Base-by-base conservation (phyloP, 1,140 invertebrate species). In the Eriosoma lanigerum region DNA sequence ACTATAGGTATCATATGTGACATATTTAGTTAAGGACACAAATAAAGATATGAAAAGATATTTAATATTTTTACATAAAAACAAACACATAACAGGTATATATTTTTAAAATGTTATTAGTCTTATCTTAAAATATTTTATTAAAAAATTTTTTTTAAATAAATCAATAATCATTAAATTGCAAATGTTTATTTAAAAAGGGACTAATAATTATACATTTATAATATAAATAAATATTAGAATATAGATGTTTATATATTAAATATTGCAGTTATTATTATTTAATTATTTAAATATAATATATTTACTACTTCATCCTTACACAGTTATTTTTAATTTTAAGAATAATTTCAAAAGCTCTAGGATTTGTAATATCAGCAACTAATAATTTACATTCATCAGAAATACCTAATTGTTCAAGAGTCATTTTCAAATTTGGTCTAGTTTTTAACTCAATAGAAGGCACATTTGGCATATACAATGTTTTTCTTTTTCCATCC, bases 391-490 rank as follows among this genome's bases (percentile, higher is more conserved):
- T 92, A 62, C 90, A 90, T 1, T 94, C 94, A 88, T 96, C 90
- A 81, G 85, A 87, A 17, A 98, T 85, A 1, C 93, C 94, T 62
- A 98, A 86, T 83, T 98, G 96, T 84, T 87, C 86, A 46, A 98
- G 86, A 75, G 93, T 93, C 87, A 95, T 96, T 78, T 92, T 93
- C 46, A 98, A 88, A 87, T 98, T 98, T 56, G 89, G 89, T 83
- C 92, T 89, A 0, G 96, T 97, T 82, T 90, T 90, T 84, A 93
- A 92, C 86, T 98, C 95, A 82, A 98, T 96, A 83, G 93, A 95
- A 81, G 92, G 89, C 5, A 98, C 92, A 10, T 91, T 93, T 73
- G 92, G 91, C 90, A 98, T 96, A 83, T 98, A 99, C 9, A 99
- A 86, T 1, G 96, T 98, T 86, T 93, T 94, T 84, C 92, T 93